Conservation (phyloP, 2,888 invertebrate genomes). For the Protonemura montana region DNA sequence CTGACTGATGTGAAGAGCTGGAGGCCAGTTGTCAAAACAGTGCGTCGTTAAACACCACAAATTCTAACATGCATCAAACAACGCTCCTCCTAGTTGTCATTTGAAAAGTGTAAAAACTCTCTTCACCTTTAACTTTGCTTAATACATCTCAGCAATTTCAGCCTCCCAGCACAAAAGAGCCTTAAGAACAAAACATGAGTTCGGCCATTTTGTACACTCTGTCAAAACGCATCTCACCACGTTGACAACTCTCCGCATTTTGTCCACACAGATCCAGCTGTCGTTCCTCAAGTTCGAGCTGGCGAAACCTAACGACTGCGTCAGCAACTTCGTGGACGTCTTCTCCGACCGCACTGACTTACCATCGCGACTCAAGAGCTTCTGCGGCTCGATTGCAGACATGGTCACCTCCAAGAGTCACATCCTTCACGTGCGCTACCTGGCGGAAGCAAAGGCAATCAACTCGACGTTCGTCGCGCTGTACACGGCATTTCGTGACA, state of each 20-base stretch:
- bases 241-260: not conserved
- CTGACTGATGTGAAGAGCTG: too few species aligned
- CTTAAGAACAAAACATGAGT: too few species aligned
- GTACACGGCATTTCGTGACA: slow-evolving; percentile 77
- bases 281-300: slow-evolving; percentile 72
- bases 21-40: too few species aligned
- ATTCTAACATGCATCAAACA: too few species aligned
- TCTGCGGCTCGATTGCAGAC: slow-evolving; percentile 88
- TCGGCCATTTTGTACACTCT: too few species aligned
- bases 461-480: slow-evolving; percentile 74
- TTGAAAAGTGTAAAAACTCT: too few species aligned
- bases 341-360: slow-evolving; percentile 72
- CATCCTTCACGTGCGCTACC: slow-evolving; percentile 77
- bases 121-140: too few species aligned
- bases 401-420: slow-evolving; percentile 72
- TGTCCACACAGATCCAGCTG: slow-evolving; percentile 69
- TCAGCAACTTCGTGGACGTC: slow-evolving; percentile 77
- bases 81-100: too few species aligned
- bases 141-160: too few species aligned
- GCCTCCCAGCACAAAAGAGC: too few species aligned
- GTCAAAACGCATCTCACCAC: not conserved
- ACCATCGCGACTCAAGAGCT: slow-evolving; percentile 69
- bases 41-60: too few species aligned
- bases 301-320: slow-evolving; percentile 79
- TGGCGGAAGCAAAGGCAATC: slow-evolving; percentile 68